phyloP scores from a whole-genome alignment of 1,140 invertebrate genomes.

The Aradophagus sp. region DNA sequence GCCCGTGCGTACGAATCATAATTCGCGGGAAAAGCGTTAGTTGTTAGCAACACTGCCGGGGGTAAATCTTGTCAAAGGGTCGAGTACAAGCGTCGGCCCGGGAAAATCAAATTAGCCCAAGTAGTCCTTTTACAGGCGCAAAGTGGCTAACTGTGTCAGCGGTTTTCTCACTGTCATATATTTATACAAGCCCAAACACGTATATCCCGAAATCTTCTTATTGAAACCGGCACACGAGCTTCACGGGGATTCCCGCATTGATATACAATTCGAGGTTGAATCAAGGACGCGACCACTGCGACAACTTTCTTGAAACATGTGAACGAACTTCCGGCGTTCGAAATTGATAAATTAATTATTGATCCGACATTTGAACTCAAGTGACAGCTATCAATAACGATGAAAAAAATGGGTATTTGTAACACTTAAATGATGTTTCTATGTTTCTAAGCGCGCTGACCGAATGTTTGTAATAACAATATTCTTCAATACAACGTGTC shows the following conservation, averaged over 20 bases:
- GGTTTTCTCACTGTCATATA: conserved; percentile 33
- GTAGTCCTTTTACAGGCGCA: conserved; percentile 28
- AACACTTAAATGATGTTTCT: too few relatives aligned
- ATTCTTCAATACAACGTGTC: too few relatives aligned
- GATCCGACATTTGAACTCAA: too few relatives aligned
- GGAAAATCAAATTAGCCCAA: conserved; percentile 43
- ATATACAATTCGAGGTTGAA: conserved; percentile 15
- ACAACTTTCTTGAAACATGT: too few relatives aligned
- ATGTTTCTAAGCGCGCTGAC: too few relatives aligned
- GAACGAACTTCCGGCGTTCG: too few relatives aligned
- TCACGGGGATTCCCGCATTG: conserved; percentile 14
- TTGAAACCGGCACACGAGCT: conserved; percentile 16
- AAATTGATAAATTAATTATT: too few relatives aligned
- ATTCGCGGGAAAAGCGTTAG: conserved; percentile 16
- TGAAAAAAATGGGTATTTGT: too few relatives aligned
- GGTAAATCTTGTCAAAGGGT: conserved; percentile 27
- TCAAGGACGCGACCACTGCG: too few relatives aligned
- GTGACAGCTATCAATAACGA: too few relatives aligned
- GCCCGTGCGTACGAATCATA: conserved; percentile 5
- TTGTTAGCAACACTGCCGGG: conserved; percentile 23
- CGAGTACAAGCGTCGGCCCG: conserved; percentile 12
- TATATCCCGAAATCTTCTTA: conserved; percentile 39
- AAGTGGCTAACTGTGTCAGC: conserved; percentile 46
- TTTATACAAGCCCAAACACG: conserved; percentile 20
- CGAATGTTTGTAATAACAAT: too few relatives aligned